phyloP scores from a whole-genome alignment of 1,140 invertebrate species.

The Eurosta solidaginis region DNA sequence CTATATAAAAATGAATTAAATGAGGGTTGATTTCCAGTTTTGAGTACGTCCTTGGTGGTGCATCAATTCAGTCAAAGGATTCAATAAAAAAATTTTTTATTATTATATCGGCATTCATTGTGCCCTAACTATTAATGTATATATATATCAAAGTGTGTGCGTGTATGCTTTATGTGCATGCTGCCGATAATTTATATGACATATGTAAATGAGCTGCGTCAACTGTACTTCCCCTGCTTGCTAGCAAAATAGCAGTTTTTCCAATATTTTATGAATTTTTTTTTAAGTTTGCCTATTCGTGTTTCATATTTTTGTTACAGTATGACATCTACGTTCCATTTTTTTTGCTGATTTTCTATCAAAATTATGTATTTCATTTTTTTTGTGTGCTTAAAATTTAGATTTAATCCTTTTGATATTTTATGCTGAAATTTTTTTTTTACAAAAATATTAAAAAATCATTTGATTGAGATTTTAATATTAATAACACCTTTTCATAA shows the following conservation, averaged over 20 bases:
- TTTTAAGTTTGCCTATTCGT: background rate
- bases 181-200: slow-evolving; percentile 52
- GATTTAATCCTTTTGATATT: too few species aligned
- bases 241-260: background rate
- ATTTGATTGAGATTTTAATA: background rate
- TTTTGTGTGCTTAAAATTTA: background rate
- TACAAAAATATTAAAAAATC: background rate
- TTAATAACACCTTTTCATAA: background rate
- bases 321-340: background rate
- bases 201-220: slow-evolving; percentile 54
- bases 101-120: background rate
- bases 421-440: background rate
- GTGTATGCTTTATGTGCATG: background rate
- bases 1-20: too few species aligned
- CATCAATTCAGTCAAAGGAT: too few species aligned
- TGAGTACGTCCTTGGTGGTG: too few species aligned
- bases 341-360: background rate
- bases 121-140: background rate
- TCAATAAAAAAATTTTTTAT: background rate
- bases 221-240: background rate
- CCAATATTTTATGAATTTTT: background rate
- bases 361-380: slow-evolving; percentile 11
- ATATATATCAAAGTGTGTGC: background rate
- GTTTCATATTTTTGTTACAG: background rate
- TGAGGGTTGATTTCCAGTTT: too few species aligned